Evolutionary conservation across 2,113 vertebrate species (phyloP).

Genomic region (Carettochelys insculpta): DNA sequence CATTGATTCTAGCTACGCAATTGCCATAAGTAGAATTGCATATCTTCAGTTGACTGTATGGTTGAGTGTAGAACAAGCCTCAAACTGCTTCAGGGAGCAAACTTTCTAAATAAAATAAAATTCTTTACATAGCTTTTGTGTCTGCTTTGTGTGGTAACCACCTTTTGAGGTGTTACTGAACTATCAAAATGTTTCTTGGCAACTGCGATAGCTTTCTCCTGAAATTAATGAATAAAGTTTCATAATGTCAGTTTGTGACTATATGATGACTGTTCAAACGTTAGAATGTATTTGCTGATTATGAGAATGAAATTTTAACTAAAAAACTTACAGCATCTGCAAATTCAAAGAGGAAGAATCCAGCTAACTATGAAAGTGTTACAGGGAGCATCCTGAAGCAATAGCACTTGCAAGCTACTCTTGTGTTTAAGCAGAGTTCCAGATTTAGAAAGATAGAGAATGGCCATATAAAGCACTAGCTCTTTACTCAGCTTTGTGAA

Average conservation of each 20-base stretch:
- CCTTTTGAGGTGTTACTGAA: constrained; percentile 53
- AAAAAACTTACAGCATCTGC: neutral
- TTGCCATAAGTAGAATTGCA: no score
- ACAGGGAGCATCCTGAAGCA: constrained; percentile 27
- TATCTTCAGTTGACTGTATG: no score
- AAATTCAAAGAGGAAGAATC: neutral
- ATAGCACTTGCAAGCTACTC: constrained; percentile 49
- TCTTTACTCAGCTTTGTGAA: constrained; percentile 15
- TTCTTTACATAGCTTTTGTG: constrained; percentile 44
- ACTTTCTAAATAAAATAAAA: constrained; percentile 66
- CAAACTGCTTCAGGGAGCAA: no score
- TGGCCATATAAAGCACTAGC: constrained; percentile 59
- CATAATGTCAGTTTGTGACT: constrained; percentile 68
- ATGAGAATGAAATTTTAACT: constrained; percentile 60
- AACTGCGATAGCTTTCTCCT: constrained; percentile 45
- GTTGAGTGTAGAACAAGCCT: no score
- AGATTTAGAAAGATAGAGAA: constrained; percentile 52
- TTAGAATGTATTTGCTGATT: constrained; percentile 57
- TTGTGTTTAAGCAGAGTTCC: constrained; percentile 44
- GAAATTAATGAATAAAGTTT: constrained; percentile 63
- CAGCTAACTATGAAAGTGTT: constrained; percentile 27
- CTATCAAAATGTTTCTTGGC: constrained; percentile 54
- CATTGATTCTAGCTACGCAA: no score
- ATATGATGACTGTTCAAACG: constrained; percentile 66
- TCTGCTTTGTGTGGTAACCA: constrained; percentile 54